Evolutionary conservation across 2,888 invertebrate species (phyloP).

Genomic region (Pocota personata): DNA sequence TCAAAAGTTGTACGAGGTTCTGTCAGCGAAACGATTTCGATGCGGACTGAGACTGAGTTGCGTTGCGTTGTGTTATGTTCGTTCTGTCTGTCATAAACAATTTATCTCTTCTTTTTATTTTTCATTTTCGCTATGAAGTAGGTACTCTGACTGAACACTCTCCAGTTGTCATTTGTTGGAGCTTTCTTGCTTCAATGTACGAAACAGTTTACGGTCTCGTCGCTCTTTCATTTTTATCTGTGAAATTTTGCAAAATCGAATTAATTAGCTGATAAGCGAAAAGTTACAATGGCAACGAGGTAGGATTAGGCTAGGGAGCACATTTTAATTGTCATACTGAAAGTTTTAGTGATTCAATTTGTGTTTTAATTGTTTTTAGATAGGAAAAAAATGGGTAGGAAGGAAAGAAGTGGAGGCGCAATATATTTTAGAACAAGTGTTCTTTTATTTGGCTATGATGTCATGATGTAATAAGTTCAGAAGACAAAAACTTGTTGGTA

Average conservation of each 20-base stretch:
- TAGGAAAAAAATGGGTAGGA: neutral
- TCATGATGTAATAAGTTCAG: neutral
- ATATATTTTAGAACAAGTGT: neutral
- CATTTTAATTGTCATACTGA: slow-evolving; percentile 42
- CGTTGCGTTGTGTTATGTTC: slow-evolving; percentile 34
- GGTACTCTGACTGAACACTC: neutral
- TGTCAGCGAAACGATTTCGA: slow-evolving; percentile 57
- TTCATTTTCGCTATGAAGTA: slow-evolving; percentile 38
- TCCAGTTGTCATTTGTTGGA: neutral
- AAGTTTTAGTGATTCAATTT: slow-evolving; percentile 30
- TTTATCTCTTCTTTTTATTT: slow-evolving; percentile 48
- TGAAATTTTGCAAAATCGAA: slow-evolving; percentile 38
- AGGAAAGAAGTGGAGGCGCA: neutral
- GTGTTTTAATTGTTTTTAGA: neutral
- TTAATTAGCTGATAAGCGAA: slow-evolving; percentile 63
- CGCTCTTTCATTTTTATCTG: neutral
- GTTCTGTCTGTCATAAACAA: slow-evolving; percentile 59
- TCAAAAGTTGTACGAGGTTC: slow-evolving; percentile 44
- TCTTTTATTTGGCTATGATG: neutral
- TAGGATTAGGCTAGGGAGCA: slow-evolving; percentile 29
- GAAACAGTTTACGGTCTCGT: slow-evolving; percentile 25
- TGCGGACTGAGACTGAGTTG: slow-evolving; percentile 50
- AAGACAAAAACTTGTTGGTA: neutral
- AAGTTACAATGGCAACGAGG: slow-evolving; percentile 12
- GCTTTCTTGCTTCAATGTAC: neutral